These are phyloP conservation scores for Hycleus cichorii DNA, from an alignment of 1,140 invertebrate genomes.

Conservation along the genomic window DNA sequence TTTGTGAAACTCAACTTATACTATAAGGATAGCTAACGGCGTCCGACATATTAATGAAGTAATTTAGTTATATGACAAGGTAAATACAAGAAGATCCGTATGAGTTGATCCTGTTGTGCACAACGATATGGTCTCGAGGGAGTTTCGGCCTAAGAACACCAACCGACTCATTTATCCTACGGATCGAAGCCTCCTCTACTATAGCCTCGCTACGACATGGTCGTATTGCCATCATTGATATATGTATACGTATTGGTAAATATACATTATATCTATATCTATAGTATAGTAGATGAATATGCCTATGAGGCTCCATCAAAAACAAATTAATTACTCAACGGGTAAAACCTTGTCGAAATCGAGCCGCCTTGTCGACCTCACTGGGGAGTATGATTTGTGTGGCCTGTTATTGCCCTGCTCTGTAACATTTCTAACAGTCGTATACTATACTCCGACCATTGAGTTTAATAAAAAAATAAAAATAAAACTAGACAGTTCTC, in stretches of 20 bases:
- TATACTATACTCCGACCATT: neutral
- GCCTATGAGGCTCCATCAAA: conserved; percentile 33
- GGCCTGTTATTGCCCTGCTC: conserved; percentile 28
- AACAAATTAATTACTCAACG: conserved; percentile 36
- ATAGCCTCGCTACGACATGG: too few relatives aligned
- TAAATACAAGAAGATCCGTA: conserved; percentile 37
- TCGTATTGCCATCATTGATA: too few relatives aligned
- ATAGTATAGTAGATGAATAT: neutral
- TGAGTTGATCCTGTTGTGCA: conserved; percentile 32
- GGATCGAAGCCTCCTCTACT: conserved; percentile 12
- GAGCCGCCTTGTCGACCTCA: conserved; percentile 31
- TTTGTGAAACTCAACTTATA: too few relatives aligned
- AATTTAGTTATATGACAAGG: conserved; percentile 40
- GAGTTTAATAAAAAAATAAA: conserved; percentile 5
- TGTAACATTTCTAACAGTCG: neutral
- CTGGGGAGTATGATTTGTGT: conserved; percentile 34
- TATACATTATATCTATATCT: too few relatives aligned
- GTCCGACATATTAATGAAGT: conserved; percentile 34
- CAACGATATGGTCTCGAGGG: conserved; percentile 23
- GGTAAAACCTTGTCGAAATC: conserved; percentile 35
- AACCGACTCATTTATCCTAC: conserved; percentile 31
- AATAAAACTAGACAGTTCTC: conserved; percentile 1
- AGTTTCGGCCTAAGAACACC: conserved; percentile 33
- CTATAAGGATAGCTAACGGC: too few relatives aligned
- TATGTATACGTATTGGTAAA: too few relatives aligned